phyloP scores from a whole-genome alignment of 2,113 vertebrate species.

The Pseudopipra pipra region DNA sequence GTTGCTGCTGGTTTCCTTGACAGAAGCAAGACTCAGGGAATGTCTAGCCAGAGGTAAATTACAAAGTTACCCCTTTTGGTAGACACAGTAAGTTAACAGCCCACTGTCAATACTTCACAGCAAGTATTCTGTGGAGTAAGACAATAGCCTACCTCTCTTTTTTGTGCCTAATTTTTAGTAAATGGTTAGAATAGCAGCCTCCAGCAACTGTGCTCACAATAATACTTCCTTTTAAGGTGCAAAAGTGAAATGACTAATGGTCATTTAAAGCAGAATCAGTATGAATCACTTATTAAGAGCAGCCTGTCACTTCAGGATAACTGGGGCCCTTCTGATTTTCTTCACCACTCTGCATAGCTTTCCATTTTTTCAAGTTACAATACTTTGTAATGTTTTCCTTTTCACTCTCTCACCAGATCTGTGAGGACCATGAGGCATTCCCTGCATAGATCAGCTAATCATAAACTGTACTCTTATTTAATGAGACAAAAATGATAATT shows the following conservation, averaged over 20 bases:
- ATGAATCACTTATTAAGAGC: background rate
- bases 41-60: slow-evolving; percentile 67
- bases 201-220: background rate
- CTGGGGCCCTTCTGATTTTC: background rate
- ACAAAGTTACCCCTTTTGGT: background rate
- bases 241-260: background rate
- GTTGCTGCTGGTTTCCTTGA: slow-evolving; percentile 72
- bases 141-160: background rate
- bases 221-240: background rate
- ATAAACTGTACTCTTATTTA: background rate
- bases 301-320: background rate
- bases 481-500: background rate
- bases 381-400: background rate
- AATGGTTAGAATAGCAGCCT: background rate
- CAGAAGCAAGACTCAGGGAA: slow-evolving; percentile 33
- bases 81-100: background rate
- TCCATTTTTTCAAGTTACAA: background rate
- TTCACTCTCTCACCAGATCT: background rate
- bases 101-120: background rate
- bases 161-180: background rate
- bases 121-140: background rate
- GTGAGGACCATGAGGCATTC: background rate
- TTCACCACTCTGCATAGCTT: background rate
- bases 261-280: background rate
- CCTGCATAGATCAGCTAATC: background rate